Evolutionary conservation across 2,113 vertebrate species (phyloP).

Genomic region (Macaca nemestrina): DNA sequence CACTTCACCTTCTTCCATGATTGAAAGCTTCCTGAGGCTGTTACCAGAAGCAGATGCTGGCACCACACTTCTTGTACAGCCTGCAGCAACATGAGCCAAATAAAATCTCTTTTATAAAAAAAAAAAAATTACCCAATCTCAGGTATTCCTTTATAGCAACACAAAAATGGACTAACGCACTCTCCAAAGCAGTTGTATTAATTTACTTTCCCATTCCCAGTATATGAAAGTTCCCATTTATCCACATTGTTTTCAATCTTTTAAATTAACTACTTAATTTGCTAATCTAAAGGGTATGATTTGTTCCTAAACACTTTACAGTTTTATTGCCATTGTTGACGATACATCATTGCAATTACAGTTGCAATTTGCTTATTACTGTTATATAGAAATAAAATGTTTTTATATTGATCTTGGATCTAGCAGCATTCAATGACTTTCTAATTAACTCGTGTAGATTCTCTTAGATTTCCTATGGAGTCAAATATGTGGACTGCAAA

Average conservation of each 20-base stretch:
- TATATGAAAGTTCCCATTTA: not conserved
- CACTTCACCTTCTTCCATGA: too few species aligned
- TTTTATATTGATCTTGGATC: not conserved
- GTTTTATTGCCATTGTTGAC: not conserved
- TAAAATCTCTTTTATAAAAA: too few species aligned
- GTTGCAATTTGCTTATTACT: too few species aligned
- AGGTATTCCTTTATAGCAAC: too few species aligned
- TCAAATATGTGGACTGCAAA: not conserved
- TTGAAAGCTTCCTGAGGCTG: too few species aligned
- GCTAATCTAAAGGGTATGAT: not conserved
- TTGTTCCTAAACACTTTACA: not conserved
- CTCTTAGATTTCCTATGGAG: not conserved
- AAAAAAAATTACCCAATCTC: too few species aligned
- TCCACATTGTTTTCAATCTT: not conserved
- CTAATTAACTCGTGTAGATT: not conserved
- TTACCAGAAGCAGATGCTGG: too few species aligned
- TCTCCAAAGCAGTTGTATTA: not conserved
- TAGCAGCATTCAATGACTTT: not conserved
- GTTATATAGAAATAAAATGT: not conserved
- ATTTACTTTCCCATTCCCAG: not conserved
- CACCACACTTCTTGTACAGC: too few species aligned
- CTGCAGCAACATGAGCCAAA: too few species aligned
- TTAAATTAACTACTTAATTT: not conserved
- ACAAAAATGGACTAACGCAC: too few species aligned
- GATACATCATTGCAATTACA: not conserved